phyloP scores from a whole-genome alignment of 2,888 invertebrate genomes.

The Euphydryas editha region DNA sequence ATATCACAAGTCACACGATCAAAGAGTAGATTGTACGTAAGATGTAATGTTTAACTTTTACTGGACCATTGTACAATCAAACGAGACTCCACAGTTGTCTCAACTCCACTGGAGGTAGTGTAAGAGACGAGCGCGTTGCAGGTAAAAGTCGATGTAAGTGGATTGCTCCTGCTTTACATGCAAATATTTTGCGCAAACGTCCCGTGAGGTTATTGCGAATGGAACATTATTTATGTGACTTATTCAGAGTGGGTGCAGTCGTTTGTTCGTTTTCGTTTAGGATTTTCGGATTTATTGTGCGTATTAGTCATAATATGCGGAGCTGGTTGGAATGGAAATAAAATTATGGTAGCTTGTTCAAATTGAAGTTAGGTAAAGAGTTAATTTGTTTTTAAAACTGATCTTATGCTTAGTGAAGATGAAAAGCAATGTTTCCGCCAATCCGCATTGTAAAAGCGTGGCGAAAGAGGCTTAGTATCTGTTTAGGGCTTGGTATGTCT shows the following conservation, averaged over 20 bases:
- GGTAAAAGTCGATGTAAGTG: slow-evolving; percentile 80
- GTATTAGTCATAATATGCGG: slow-evolving; percentile 8
- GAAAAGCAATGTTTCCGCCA: too few species aligned
- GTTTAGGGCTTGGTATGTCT: too few species aligned
- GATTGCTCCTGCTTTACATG: slow-evolving; percentile 82
- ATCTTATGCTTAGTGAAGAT: too few species aligned
- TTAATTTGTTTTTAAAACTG: too few species aligned
- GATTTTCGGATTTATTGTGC: slow-evolving; percentile 14
- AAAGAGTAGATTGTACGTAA: too few species aligned
- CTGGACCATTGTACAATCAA: neutral
- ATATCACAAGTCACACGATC: too few species aligned
- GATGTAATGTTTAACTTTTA: too few species aligned
- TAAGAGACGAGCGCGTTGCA: slow-evolving; percentile 73
- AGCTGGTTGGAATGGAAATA: neutral
- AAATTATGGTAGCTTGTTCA: too few species aligned
- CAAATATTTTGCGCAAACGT: slow-evolving; percentile 79
- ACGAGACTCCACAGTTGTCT: slow-evolving; percentile 49
- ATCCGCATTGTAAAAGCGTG: too few species aligned
- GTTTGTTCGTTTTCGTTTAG: slow-evolving; percentile 29
- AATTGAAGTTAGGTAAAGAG: too few species aligned
- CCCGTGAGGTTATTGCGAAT: slow-evolving; percentile 45
- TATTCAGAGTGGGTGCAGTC: slow-evolving; percentile 35
- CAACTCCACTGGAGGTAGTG: slow-evolving; percentile 56
- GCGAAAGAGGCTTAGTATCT: too few species aligned
- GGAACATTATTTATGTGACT: slow-evolving; percentile 44